Conservation (phyloP, 2,797 vertebrate genomes). For the Lagodon rhomboides region DNA sequence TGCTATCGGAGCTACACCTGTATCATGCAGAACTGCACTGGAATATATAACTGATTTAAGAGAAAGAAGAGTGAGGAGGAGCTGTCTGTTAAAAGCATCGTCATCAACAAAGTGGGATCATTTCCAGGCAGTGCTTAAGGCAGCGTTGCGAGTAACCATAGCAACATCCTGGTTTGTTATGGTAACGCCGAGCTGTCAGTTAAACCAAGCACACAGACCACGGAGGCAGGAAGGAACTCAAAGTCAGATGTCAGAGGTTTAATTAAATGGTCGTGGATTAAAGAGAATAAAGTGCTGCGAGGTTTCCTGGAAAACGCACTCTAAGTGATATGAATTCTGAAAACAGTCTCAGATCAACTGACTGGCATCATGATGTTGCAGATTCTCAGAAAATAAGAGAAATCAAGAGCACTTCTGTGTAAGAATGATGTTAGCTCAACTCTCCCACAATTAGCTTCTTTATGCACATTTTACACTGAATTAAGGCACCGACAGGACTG, state of each 20-base stretch:
- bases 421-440: conserved; percentile 19
- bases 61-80: no score
- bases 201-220: neutral
- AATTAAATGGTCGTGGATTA: neutral
- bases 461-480: conserved; percentile 51
- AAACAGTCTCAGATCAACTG: neutral
- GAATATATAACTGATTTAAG: neutral
- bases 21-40: neutral
- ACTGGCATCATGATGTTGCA: neutral
- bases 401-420: conserved; percentile 43
- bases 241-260: neutral
- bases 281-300: neutral
- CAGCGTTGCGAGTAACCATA: neutral
- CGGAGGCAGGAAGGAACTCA: neutral
- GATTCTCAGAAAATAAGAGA: conserved; percentile 7
- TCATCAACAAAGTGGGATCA: neutral
- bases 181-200: neutral
- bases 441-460: conserved; percentile 51
- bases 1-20: neutral
- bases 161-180: neutral
- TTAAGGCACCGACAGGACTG: conserved; percentile 55
- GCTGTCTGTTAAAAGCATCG: neutral
- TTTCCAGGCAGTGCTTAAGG: neutral
- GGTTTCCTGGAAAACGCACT: neutral
- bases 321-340: neutral